Evolutionary conservation across 2,888 invertebrate species (phyloP).

Genomic region (Agrilus cyanescens): DNA sequence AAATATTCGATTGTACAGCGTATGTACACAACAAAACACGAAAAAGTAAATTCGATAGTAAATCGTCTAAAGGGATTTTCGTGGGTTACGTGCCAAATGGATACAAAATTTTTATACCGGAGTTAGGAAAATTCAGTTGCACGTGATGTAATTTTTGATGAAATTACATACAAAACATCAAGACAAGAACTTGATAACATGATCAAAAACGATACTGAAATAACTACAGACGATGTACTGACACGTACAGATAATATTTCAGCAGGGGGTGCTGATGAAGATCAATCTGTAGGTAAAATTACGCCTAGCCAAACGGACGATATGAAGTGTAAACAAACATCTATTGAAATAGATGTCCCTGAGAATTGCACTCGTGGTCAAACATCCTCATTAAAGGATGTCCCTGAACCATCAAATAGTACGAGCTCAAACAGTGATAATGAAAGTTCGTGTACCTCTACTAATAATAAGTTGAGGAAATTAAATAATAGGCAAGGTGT

Average conservation of each 20-base stretch:
- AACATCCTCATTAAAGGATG: not conserved
- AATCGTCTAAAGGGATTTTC: no score
- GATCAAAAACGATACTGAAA: not conserved
- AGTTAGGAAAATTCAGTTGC: no score
- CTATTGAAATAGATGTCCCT: not conserved
- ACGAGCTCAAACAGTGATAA: constrained; percentile 1
- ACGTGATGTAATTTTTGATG: no score
- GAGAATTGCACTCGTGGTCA: not conserved
- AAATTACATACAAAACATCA: constrained; percentile 17
- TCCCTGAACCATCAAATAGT: not conserved
- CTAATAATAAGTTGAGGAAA: not conserved
- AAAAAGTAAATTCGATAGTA: no score
- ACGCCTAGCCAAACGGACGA: not conserved
- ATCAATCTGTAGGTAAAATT: not conserved
- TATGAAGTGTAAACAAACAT: constrained; percentile 3
- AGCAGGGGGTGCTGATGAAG: not conserved
- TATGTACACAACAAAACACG: no score
- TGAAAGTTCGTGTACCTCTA: constrained; percentile 3
- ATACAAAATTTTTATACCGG: no score
- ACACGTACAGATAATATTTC: not conserved
- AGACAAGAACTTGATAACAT: not conserved
- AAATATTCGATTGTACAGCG: constrained; percentile 27
- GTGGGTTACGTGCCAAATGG: no score
- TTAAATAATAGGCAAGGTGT: no score
- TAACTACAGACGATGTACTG: not conserved